Base-by-base conservation (phyloP, 1,140 invertebrate species). In the Laupala kohalensis region DNA sequence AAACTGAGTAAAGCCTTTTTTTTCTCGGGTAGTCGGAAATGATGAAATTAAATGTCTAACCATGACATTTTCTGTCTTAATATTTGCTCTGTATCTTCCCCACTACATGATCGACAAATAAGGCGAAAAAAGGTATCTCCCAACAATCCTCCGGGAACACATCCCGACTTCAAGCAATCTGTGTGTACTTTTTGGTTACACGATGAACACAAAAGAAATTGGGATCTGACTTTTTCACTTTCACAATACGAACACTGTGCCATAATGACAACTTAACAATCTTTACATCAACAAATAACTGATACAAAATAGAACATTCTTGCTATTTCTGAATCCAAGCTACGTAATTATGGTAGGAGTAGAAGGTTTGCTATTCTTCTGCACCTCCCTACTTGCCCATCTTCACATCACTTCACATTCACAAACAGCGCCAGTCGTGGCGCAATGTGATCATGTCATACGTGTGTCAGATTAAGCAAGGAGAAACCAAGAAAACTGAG, bases 41-140 rank as follows among this genome's bases (percentile, higher is more conserved):
- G 5, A 28, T 27, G 23, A 23, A 25, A 66, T 69, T 67, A 64
- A 62, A 23, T 69, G 13, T 67, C 75, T 77, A 82, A 87, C 88
- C 90, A 91, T 23, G 87, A 84, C 77, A 91, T 83, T 80, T 84
- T 88, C 24, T 85, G 83, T 37, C 90, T 81, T 25, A 77, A 76
- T 72, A 89, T 83, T 29, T 80, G 76, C 79, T 91, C 89, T 62
- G 83, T 80, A 0, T 81, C 81, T 37, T 77, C 76, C 0, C 78
- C 74, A 64, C 83, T 85, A 77, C 91, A 93, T 64, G 86, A 82
- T 29, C 79, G 76, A 77, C 91, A 94, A 62, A 81, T 86, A 63
- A 91, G 88, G 53, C 86, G 83, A 73, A 91, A 94, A 78, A 93
- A 92, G 12, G 90, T 85, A 83, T 93, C 92, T 25, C 90, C 89